A percentile compares a stretch with the other conserved stretches of the same genome.
These are phyloP conservation scores for Peromyscus attwateri DNA, from an alignment of 2,797 vertebrate species.

Conservation along the genomic window DNA sequence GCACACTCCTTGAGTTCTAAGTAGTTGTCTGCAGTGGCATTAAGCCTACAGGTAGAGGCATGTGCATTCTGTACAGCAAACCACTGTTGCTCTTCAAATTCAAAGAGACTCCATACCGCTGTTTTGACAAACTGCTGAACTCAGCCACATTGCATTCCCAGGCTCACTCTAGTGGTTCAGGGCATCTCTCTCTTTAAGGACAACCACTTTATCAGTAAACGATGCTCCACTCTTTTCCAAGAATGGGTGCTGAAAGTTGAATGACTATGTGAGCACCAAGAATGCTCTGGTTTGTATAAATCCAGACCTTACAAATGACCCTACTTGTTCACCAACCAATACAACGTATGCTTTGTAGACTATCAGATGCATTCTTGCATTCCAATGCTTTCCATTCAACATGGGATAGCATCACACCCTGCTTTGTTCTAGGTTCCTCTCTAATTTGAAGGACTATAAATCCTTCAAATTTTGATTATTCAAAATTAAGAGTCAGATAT, in stretches of 20 bases:
- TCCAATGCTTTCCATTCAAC: background rate
- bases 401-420: background rate
- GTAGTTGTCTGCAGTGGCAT: slow-evolving; percentile 32
- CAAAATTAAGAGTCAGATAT: background rate
- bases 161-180: background rate
- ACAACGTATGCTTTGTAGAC: background rate
- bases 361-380: background rate
- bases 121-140: background rate
- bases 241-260: background rate
- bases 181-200: background rate
- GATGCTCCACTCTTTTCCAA: background rate
- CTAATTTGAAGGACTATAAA: background rate
- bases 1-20: background rate
- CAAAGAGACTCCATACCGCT: background rate
- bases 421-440: background rate
- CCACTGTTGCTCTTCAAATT: slow-evolving; percentile 44
- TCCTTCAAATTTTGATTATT: background rate
- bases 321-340: background rate
- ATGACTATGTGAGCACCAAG: background rate
- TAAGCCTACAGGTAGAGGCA: background rate
- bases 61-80: background rate
- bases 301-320: background rate
- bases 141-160: background rate
- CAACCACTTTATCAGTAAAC: background rate
- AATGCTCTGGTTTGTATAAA: background rate